Conservation (phyloP, 2,888 invertebrate genomes). For the Formica aserva region DNA sequence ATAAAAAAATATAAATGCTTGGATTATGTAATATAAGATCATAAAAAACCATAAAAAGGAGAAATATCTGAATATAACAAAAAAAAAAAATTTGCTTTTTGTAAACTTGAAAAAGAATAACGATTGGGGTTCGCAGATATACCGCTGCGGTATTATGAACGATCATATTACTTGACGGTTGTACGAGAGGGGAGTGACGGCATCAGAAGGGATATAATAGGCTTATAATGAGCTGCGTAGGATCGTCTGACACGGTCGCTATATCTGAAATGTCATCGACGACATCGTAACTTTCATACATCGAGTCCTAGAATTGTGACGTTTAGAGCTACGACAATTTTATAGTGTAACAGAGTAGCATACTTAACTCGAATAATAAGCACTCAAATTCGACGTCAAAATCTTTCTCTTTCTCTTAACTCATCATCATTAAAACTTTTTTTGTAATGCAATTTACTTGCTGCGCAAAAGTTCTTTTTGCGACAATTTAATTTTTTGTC, state of each 20-base stretch:
- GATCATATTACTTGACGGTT: slow-evolving; percentile 45
- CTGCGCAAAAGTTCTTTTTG: not conserved
- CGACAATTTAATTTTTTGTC: not conserved
- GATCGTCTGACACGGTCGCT: slow-evolving; percentile 33
- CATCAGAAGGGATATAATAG: slow-evolving; percentile 57
- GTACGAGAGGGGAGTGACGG: slow-evolving; percentile 11
- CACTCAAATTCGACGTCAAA: not conserved
- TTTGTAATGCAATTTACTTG: not conserved
- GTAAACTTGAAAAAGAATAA: not conserved
- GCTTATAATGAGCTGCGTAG: slow-evolving; percentile 60
- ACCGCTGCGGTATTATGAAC: slow-evolving; percentile 42
- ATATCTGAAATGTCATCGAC: slow-evolving; percentile 7
- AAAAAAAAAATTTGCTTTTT: not conserved
- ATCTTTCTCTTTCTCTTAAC: not conserved
- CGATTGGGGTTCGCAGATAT: not conserved
- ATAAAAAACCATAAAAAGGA: not conserved
- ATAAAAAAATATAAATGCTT: not conserved
- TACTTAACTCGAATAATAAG: not conserved
- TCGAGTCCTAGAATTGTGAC: not conserved
- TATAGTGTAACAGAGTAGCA: not conserved
- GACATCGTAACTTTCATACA: slow-evolving; percentile 31
- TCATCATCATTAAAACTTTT: not conserved
- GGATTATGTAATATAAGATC: not conserved
- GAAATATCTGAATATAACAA: not conserved
- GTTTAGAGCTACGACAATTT: not conserved